Base-by-base conservation (phyloP, 37 sponge, comb jelly and placozoan species). In the Geodia barretti region DNA sequence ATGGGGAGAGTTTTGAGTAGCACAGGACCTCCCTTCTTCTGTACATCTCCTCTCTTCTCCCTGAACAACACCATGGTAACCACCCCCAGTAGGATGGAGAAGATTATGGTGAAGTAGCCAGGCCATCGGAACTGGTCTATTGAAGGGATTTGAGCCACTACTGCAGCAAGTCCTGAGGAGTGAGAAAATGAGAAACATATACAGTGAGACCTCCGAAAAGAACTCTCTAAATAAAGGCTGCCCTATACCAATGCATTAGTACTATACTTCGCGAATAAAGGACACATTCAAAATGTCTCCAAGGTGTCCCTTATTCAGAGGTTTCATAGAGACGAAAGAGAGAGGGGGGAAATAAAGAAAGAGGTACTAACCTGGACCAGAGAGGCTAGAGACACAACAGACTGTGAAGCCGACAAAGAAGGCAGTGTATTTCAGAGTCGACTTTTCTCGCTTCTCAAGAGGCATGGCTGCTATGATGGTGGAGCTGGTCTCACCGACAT, bases 51-150 rank as follows among this genome's bases (percentile, higher is more conserved):
- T 38, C n/a, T 21, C 38, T 43, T 69, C 39, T 86, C 87, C 63
- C 37, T 33, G 62, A 86, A 86, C 47, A 59, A 43, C 37, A 86
- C 20, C 25, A 62, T 2, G 1, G 26, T 65, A 36, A 86, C 0
- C 1, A 79, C 67, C 34, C 64, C 20, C 34, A 74, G 71, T 1
- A 86, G 35, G 14, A 33, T 26, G 37, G 64, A 24, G 24, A 64
- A 31, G n/a, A 74, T 64, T 14, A 42, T 41, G 21, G 73, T n/a
- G 70, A 40, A 86, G 70, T 68, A 86, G 24, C 87, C 87, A 42
- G 80, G 54, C 87, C 87, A 86, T 4, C 80, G 74, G 42, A 86
- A 86, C 28, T 21, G 75, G 60, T 86, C 87, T 38, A 86, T 40
- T 24, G 36, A 43, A 19, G 87, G 80, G 14, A 86, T 79, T 59